phyloP scores from a whole-genome alignment of 2,888 invertebrate genomes.

The Dendrolimus houi region DNA sequence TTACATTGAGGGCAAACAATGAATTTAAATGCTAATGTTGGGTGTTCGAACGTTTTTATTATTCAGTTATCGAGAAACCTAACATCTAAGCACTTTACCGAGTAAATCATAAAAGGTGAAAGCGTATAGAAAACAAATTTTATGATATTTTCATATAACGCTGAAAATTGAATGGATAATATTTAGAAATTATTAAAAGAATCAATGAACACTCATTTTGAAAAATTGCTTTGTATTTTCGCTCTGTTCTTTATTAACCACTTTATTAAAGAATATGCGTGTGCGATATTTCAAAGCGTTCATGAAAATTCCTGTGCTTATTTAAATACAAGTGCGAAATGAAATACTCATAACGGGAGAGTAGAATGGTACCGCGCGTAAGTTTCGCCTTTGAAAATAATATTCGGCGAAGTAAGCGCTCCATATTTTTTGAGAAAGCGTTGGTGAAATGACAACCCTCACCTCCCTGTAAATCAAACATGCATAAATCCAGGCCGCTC shows the following conservation, averaged over 20 bases:
- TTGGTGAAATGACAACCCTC: constrained; percentile 45
- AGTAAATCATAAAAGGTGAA: constrained; percentile 28
- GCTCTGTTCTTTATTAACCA: constrained; percentile 14
- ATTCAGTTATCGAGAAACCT: constrained; percentile 17
- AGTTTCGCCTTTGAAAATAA: constrained; percentile 26
- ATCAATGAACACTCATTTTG: background rate
- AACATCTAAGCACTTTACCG: background rate
- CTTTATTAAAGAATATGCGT: constrained; percentile 12
- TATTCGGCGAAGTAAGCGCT: constrained; percentile 30
- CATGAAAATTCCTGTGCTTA: constrained; percentile 22
- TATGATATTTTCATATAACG: constrained; percentile 20
- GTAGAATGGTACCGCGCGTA: constrained; percentile 12
- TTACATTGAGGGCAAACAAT: constrained; percentile 16
- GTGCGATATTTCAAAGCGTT: constrained; percentile 18
- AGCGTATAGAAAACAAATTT: constrained; percentile 23
- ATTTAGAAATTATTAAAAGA: too few species aligned
- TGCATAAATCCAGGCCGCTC: constrained; percentile 66
- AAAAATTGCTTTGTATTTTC: constrained; percentile 11
- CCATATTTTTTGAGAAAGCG: constrained; percentile 37
- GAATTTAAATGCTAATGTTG: constrained; percentile 23
- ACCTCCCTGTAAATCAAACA: constrained; percentile 65
- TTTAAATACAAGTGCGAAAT: constrained; percentile 19
- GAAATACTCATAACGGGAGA: constrained; percentile 15
- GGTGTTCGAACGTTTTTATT: constrained; percentile 20
- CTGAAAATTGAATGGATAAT: background rate